Evolutionary conservation across 2,888 invertebrate genomes (phyloP).

Genomic region (Boloria selene): DNA sequence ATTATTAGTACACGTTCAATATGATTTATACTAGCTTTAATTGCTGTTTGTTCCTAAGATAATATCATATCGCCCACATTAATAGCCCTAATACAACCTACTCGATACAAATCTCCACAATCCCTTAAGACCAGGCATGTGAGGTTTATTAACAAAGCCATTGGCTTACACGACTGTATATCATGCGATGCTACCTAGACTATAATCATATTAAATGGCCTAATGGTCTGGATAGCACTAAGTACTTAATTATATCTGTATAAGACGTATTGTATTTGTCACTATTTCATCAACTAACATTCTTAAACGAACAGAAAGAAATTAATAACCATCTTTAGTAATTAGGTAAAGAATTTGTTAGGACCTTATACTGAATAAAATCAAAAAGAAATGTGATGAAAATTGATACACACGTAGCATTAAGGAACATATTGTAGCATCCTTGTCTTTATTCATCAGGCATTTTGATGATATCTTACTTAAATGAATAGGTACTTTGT

Average conservation of each 20-base stretch:
- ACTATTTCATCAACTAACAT: too few species aligned
- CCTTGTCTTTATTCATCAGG: too few species aligned
- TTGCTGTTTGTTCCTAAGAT: slow-evolving; percentile 6
- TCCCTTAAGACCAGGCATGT: slow-evolving; percentile 50
- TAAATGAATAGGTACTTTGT: too few species aligned
- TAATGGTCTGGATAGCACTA: slow-evolving; percentile 30
- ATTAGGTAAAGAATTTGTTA: too few species aligned
- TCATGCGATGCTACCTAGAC: slow-evolving; percentile 28
- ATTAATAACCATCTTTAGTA: too few species aligned
- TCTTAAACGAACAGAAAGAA: too few species aligned
- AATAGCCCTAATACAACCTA: slow-evolving; percentile 42
- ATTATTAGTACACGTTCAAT: neutral
- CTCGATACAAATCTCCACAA: slow-evolving; percentile 49
- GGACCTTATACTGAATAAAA: too few species aligned
- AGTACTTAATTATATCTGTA: slow-evolving; percentile 10
- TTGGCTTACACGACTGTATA: slow-evolving; percentile 43
- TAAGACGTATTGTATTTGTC: neutral
- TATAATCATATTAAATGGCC: slow-evolving; percentile 28
- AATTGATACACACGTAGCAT: too few species aligned
- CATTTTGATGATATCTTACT: too few species aligned
- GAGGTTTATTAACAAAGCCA: slow-evolving; percentile 50
- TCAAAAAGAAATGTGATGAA: too few species aligned
- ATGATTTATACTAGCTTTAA: slow-evolving; percentile 10
- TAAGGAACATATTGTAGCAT: too few species aligned
- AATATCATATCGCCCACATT: slow-evolving; percentile 30